These are phyloP conservation scores for Calidris pygmaea DNA, from an alignment of 2,113 vertebrate genomes.

Conservation along the genomic window DNA sequence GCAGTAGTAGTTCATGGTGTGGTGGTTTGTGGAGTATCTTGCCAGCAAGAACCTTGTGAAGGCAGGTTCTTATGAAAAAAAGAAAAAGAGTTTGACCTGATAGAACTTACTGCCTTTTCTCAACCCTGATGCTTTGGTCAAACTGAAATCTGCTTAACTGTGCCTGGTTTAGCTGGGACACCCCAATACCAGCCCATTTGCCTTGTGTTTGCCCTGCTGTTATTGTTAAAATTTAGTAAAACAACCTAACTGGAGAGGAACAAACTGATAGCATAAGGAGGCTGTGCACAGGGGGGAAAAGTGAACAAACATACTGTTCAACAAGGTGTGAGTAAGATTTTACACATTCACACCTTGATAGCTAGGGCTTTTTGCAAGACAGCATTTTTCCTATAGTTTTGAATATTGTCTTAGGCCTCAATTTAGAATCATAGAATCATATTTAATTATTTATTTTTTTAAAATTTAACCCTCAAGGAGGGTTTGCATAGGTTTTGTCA, in stretches of 20 bases:
- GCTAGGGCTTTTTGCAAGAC: not conserved
- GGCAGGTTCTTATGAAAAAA: not conserved
- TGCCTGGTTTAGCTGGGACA: not conserved
- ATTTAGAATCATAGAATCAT: not conserved
- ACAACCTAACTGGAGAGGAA: not conserved
- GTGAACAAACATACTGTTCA: not conserved
- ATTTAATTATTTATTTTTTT: not conserved
- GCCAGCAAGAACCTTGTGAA: not conserved
- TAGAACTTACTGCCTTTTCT: not conserved
- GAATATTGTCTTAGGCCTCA: not conserved
- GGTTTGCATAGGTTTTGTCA: not conserved
- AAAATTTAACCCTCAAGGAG: not conserved
- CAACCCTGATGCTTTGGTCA: not conserved
- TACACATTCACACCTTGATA: not conserved
- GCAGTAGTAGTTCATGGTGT: not conserved
- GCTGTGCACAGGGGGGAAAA: not conserved
- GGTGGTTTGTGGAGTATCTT: not conserved
- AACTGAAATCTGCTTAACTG: not conserved
- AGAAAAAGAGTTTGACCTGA: not conserved
- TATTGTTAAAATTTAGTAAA: not conserved
- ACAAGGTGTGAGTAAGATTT: not conserved
- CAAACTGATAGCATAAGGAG: not conserved
- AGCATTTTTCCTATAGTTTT: not conserved
- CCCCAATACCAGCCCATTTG: not conserved
- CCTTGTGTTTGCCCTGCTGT: not conserved